Evolutionary conservation across 2,888 invertebrate genomes (phyloP), one percentile per base, ranked within the genome.

Genomic region (Venustoraphidia nigricollis): DNA sequence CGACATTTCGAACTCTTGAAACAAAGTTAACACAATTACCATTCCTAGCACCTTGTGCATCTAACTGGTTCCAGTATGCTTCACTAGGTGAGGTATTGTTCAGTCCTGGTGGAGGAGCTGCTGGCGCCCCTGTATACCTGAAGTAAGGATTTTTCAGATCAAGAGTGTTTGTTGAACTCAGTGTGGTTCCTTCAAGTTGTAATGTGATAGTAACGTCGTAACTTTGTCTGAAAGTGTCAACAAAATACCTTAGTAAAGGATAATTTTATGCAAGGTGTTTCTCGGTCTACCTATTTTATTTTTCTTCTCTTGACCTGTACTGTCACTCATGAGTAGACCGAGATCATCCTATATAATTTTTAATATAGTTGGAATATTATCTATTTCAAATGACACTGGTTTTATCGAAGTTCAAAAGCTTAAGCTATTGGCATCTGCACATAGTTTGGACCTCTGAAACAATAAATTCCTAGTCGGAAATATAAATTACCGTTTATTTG

Each of bases 141-240:
- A 97, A 97, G 76, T 94, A 96, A 0, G 97, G 96, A 70, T 97
- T 97, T 73, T 97, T 97, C 60, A 98, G 73, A 67, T 98, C 97
- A 61, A 98, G 74, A 11, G 90, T 91, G 66, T 97, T 97, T 53
- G 81, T 82, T 38, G 92, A 89, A 52, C 83, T 80, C 59, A 84
- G 79, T 50, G 79, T 81, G 10, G 91, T 90, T 38, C 94, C 94
- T 64, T 94, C 93, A 52, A 95, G 76, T 56, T 81, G 81, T 56
- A 97, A 70, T 58, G 94, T 93, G 65, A 98, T 95, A 11, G 95
- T 93, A 3, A 98, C 96, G 71, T 98, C 97, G 62, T 98, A 98
- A 60, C 96, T 96, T 73, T 98, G 98, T 64, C 83, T 83, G 64
- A 36, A 48, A 41, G 46, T 8, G 53, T 35, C 36, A 45, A 48